phyloP scores from a whole-genome alignment of 2,797 vertebrate species.

The Eurystomus glaucurus region DNA sequence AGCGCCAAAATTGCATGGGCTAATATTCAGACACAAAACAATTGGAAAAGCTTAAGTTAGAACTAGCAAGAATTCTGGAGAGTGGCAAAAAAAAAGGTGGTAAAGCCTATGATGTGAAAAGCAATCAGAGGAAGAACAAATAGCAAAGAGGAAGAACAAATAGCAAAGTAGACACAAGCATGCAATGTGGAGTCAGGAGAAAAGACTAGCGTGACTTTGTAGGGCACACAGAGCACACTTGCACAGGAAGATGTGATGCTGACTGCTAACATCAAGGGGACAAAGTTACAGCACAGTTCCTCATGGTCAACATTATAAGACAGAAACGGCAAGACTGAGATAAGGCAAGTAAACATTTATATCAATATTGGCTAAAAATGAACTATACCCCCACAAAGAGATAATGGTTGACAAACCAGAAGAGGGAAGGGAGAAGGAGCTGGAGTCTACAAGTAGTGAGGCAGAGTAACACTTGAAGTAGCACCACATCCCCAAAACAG shows the following conservation, averaged over 20 bases:
- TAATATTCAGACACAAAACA: background rate
- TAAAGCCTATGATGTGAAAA: background rate
- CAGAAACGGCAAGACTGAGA: background rate
- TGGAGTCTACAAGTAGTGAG: background rate
- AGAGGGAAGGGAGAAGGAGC: background rate
- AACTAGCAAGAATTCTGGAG: background rate
- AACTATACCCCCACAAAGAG: background rate
- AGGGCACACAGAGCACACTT: background rate
- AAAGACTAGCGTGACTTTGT: background rate
- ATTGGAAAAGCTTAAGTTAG: background rate
- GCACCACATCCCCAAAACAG: background rate
- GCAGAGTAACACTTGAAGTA: background rate
- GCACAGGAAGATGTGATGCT: background rate
- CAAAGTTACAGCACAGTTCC: background rate
- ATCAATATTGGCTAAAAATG: background rate
- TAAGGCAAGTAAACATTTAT: background rate
- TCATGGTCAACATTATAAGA: background rate
- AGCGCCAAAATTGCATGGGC: background rate
- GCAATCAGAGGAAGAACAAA: background rate
- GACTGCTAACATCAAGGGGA: background rate
- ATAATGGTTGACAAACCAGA: background rate
- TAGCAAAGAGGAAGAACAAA: background rate
- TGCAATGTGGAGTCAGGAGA: background rate
- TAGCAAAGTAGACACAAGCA: background rate
- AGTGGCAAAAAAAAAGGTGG: background rate